These are phyloP conservation scores for Varanus salvator DNA, from an alignment of 2,113 vertebrate species.

Conservation along the genomic window DNA sequence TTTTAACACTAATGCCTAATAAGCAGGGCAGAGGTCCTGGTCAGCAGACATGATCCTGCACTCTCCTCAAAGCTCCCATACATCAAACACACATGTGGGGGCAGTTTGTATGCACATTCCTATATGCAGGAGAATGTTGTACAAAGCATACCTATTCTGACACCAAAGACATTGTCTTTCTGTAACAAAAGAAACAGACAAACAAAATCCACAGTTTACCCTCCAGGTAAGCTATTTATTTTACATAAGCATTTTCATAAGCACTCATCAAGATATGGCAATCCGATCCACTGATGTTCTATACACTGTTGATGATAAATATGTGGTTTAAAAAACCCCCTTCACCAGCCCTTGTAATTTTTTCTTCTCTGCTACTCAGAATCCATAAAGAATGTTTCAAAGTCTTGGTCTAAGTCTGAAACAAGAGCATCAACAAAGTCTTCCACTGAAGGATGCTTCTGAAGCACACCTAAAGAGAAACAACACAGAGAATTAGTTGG, in stretches of 20 bases:
- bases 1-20: background rate
- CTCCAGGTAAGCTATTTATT: constrained; percentile 72
- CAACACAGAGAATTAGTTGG: constrained; percentile 31
- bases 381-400: constrained; percentile 92
- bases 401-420: constrained; percentile 91
- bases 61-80: background rate
- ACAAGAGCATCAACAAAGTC: constrained; percentile 94
- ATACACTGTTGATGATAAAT: background rate
- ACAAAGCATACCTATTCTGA: constrained; percentile 14
- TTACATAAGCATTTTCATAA: constrained; percentile 40
- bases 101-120: no score
- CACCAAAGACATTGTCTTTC: background rate
- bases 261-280: constrained; percentile 40
- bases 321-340: background rate
- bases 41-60: background rate
- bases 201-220: constrained; percentile 18
- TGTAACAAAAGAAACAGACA: constrained; percentile 29
- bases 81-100: background rate
- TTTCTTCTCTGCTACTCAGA: constrained; percentile 75
- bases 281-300: background rate
- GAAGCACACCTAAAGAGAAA: constrained; percentile 89
- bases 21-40: background rate
- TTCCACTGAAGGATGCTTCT: constrained; percentile 88
- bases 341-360: background rate
- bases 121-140: background rate